Evolutionary conservation across 2,113 vertebrate genomes (phyloP).

Genomic region (Spea multiplicata): DNA sequence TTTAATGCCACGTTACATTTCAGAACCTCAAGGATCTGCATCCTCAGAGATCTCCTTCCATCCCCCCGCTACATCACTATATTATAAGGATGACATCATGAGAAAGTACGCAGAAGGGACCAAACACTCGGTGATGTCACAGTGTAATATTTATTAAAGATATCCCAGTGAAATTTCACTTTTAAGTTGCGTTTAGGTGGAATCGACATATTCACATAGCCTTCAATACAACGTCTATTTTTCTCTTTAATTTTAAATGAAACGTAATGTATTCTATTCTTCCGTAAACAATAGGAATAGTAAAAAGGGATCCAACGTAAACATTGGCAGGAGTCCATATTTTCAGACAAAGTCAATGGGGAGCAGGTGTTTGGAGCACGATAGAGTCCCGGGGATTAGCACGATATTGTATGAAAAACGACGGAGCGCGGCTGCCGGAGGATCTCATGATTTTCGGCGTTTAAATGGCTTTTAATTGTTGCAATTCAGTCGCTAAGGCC

Average conservation of each 20-base stretch:
- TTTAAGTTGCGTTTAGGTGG: background rate
- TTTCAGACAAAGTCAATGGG: background rate
- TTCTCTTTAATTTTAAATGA: conserved; percentile 2
- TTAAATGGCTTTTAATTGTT: background rate
- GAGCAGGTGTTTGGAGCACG: background rate
- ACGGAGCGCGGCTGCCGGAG: background rate
- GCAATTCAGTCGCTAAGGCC: background rate
- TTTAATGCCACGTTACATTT: too few species aligned
- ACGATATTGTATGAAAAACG: background rate
- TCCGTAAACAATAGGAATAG: background rate
- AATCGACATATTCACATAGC: background rate
- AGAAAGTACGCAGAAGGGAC: too few species aligned
- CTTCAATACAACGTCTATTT: background rate
- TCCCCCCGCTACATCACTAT: too few species aligned
- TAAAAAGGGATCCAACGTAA: background rate
- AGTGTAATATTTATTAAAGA: background rate
- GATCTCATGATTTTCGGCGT: too few species aligned
- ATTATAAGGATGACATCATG: background rate
- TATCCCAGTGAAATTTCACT: background rate
- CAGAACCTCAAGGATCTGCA: too few species aligned
- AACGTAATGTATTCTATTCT: background rate
- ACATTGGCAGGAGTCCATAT: background rate
- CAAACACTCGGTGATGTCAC: too few species aligned
- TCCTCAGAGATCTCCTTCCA: too few species aligned
- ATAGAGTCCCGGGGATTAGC: background rate